phyloP scores from a whole-genome alignment of 2,888 invertebrate species.

The Eupithecia pulchellata region DNA sequence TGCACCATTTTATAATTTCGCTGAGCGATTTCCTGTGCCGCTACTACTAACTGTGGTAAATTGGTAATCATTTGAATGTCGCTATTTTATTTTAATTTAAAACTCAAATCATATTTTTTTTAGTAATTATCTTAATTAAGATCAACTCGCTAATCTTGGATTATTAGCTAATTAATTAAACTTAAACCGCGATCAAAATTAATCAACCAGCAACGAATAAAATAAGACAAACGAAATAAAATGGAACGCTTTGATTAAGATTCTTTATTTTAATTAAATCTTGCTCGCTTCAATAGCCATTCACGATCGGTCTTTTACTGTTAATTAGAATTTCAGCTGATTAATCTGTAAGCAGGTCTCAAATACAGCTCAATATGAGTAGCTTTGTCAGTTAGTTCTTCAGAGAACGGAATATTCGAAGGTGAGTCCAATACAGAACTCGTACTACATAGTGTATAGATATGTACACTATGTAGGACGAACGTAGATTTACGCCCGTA shows the following conservation, averaged over 20 bases:
- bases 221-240: neutral
- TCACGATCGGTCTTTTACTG: slow-evolving; percentile 56
- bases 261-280: slow-evolving; percentile 35
- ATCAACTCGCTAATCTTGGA: neutral
- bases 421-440: no score
- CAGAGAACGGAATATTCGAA: no score
- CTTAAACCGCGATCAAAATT: neutral
- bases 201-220: neutral
- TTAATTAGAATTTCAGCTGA: slow-evolving; percentile 65
- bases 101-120: neutral
- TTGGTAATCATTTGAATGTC: neutral
- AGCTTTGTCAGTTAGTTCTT: neutral
- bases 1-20: neutral
- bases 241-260: slow-evolving; percentile 8
- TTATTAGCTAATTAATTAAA: neutral
- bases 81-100: neutral
- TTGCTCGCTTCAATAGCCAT: slow-evolving; percentile 46
- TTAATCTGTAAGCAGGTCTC: slow-evolving; percentile 47
- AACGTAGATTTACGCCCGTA: no score
- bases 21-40: neutral
- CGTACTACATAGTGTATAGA: no score
- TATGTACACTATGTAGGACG: no score
- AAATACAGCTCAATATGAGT: neutral
- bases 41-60: no score
- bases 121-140: neutral